Evolutionary conservation across 2,113 vertebrate species (phyloP).

Genomic region (Ariopsis seemanni): DNA sequence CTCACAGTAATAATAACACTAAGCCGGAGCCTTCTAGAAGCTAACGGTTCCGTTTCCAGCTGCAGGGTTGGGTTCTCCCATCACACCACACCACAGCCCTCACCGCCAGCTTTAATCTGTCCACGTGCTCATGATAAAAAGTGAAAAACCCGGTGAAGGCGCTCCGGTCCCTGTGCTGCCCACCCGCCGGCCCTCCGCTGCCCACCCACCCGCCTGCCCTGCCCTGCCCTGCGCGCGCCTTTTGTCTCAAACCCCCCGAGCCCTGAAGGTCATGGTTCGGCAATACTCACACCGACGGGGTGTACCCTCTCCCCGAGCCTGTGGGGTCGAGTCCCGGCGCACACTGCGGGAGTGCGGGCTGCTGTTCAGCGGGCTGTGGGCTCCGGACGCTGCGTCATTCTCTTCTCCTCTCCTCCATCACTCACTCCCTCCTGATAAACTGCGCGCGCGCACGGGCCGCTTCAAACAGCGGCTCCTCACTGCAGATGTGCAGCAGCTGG

Average conservation of each 20-base stretch:
- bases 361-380: not conserved
- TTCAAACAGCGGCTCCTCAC: not conserved
- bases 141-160: not conserved
- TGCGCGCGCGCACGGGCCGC: not conserved
- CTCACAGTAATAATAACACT: not conserved
- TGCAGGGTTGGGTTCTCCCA: no score
- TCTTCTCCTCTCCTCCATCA: not conserved
- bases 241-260: not conserved
- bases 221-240: not conserved
- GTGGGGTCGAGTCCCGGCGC: not conserved
- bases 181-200: not conserved
- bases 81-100: not conserved
- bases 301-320: not conserved
- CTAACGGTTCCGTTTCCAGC: not conserved
- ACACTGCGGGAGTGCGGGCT: not conserved
- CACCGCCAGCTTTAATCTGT: no score
- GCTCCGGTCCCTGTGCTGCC: not conserved
- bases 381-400: slow-evolving; percentile 7
- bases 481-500: not conserved
- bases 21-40: not conserved
- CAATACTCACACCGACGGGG: not conserved
- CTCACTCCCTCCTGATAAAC: not conserved
- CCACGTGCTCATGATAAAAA: no score
- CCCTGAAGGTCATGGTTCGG: no score
- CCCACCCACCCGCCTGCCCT: not conserved